Evolutionary conservation across 2,888 invertebrate genomes (phyloP).

Genomic region (Harmothoe impar): DNA sequence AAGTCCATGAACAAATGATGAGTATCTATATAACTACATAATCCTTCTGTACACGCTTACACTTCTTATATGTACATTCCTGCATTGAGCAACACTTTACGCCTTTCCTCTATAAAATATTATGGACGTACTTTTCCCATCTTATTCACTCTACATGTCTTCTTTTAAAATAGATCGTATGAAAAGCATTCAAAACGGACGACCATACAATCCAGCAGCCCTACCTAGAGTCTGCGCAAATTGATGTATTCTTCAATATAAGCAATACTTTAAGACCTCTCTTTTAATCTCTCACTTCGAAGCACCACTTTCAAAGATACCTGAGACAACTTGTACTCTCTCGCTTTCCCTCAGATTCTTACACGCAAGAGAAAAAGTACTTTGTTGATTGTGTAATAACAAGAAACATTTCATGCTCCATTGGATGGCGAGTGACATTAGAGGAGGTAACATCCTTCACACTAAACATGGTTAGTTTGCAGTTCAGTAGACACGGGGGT

Average conservation of each 20-base stretch:
- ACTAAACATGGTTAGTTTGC: no score
- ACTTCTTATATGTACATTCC: slow-evolving; percentile 35
- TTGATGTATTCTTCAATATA: not conserved
- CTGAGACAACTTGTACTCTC: slow-evolving; percentile 46
- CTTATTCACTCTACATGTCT: not conserved
- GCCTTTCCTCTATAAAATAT: not conserved
- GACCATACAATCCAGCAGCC: not conserved
- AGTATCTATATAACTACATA: slow-evolving; percentile 34
- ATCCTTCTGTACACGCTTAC: not conserved
- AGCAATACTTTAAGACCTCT: not conserved
- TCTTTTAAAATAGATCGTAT: slow-evolving; percentile 1
- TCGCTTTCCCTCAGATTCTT: not conserved
- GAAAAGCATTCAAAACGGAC: slow-evolving; percentile 18
- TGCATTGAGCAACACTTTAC: slow-evolving; percentile 41
- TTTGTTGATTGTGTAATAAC: slow-evolving; percentile 23
- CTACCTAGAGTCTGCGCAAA: not conserved
- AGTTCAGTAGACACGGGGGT: no score
- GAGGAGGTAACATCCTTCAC: not conserved
- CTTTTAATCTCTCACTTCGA: slow-evolving; percentile 27
- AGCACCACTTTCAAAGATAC: slow-evolving; percentile 51
- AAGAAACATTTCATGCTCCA: not conserved
- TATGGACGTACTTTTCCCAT: not conserved
- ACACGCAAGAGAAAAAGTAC: not conserved
- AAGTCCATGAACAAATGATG: not conserved
- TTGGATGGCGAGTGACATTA: not conserved